Percentiles rank a stretch among this genome's conserved stretches.
These are phyloP conservation scores for Drosophila equinoxialis DNA, from an alignment of 1,140 invertebrate species.

Conservation along the genomic window DNA sequence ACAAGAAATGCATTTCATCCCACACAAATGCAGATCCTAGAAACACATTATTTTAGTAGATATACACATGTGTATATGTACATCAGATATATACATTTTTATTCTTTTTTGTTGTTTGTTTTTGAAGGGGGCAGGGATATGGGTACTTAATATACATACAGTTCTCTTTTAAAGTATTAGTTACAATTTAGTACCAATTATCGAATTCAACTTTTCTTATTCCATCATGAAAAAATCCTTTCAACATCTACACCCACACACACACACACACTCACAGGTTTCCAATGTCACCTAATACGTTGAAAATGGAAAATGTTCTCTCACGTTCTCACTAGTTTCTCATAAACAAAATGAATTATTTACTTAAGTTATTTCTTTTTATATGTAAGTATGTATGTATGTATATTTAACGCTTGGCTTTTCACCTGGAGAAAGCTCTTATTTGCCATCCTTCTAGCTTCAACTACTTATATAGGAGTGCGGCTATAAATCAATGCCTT, in stretches of 20 bases:
- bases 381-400: not conserved
- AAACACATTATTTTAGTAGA: not conserved
- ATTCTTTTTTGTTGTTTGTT: not conserved
- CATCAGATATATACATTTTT: not conserved
- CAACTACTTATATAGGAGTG: constrained; percentile 33
- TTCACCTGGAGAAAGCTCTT: constrained; percentile 20
- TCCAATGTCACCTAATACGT: not conserved
- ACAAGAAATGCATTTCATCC: constrained; percentile 55
- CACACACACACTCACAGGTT: not conserved
- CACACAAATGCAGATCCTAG: constrained; percentile 4
- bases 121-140: not conserved
- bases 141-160: constrained; percentile 8
- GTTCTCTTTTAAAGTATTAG: not conserved
- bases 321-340: constrained; percentile 27
- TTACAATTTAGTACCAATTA: not conserved
- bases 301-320: not conserved
- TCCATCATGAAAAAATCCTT: not conserved
- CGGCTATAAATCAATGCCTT: constrained; percentile 10
- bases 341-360: constrained; percentile 2
- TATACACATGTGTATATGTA: constrained; percentile 1
- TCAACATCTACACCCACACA: not conserved
- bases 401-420: constrained; percentile 34
- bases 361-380: constrained; percentile 21
- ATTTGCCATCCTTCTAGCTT: constrained; percentile 23
- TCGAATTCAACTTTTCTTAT: not conserved